Evolutionary conservation across 2,797 vertebrate species (phyloP).

Genomic region (Amphiprion clarkii): DNA sequence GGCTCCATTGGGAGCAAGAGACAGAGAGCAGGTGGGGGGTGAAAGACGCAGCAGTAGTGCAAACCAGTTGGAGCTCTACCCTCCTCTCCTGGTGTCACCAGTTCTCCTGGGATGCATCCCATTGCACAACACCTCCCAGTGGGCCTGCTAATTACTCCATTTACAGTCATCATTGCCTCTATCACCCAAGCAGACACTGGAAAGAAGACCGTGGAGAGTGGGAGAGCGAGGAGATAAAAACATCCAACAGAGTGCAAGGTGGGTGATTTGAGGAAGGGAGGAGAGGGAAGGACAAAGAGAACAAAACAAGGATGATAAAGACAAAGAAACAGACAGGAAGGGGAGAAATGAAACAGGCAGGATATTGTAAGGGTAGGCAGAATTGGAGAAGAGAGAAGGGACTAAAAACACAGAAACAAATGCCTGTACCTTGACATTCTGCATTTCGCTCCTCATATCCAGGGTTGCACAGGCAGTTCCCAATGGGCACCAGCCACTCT

Average conservation of each 20-base stretch:
- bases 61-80: slow-evolving; percentile 47
- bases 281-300: slow-evolving; percentile 57
- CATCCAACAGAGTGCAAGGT: slow-evolving; percentile 35
- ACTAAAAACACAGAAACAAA: slow-evolving; percentile 52
- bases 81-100: slow-evolving; percentile 74
- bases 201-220: slow-evolving; percentile 27
- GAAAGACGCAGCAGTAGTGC: slow-evolving; percentile 39
- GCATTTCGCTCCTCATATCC: slow-evolving; percentile 94
- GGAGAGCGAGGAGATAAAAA: slow-evolving; percentile 35
- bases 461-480: slow-evolving; percentile 96
- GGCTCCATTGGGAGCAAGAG: slow-evolving; percentile 58
- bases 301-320: slow-evolving; percentile 33
- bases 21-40: slow-evolving; percentile 54
- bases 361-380: background rate
- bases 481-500: slow-evolving; percentile 98
- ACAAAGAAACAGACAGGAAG: slow-evolving; percentile 34
- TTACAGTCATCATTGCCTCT: slow-evolving; percentile 86
- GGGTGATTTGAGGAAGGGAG: slow-evolving; percentile 20
- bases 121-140: slow-evolving; percentile 81
- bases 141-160: slow-evolving; percentile 90
- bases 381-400: background rate
- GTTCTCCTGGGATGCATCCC: slow-evolving; percentile 86
- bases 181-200: slow-evolving; percentile 78
- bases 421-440: slow-evolving; percentile 94
- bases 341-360: slow-evolving; percentile 4